Percentiles rank a stretch among this genome's conserved stretches.
These are phyloP conservation scores for Argyresthia albistria DNA, from an alignment of 2,888 invertebrate genomes.

Conservation along the genomic window DNA sequence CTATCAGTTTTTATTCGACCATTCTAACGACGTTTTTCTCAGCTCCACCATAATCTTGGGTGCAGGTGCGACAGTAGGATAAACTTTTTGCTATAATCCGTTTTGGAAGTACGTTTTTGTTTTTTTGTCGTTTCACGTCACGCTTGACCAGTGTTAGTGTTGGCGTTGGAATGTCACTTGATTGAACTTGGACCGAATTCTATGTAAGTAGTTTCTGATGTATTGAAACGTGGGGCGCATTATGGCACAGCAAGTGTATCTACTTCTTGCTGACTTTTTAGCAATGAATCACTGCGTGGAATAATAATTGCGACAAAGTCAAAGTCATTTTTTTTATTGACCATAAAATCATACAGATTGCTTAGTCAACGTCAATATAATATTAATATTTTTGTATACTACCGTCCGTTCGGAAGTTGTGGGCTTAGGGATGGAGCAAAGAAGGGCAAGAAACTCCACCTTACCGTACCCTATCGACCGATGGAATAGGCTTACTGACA, in stretches of 20 bases:
- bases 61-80: constrained; percentile 9
- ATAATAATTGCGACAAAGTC: too few relatives aligned
- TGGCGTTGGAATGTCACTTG: constrained; percentile 20
- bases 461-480: too few relatives aligned
- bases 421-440: too few relatives aligned
- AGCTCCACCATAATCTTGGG: constrained; percentile 13
- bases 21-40: constrained; percentile 14
- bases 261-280: background rate
- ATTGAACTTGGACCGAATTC: constrained; percentile 50
- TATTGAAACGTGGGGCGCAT: background rate
- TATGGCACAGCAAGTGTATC: background rate
- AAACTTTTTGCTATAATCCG: constrained; percentile 6
- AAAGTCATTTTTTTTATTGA: too few relatives aligned
- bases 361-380: too few relatives aligned
- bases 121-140: constrained; percentile 10
- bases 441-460: too few relatives aligned
- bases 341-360: too few relatives aligned
- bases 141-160: constrained; percentile 15
- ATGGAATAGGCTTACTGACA: too few relatives aligned
- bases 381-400: too few relatives aligned
- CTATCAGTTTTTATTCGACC: too few relatives aligned
- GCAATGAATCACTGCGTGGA: too few relatives aligned
- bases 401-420: too few relatives aligned
- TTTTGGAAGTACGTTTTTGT: constrained; percentile 5
- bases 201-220: constrained; percentile 26